Base-by-base conservation (phyloP, 1,140 invertebrate genomes). In the Temnothorax longispinosus region DNA sequence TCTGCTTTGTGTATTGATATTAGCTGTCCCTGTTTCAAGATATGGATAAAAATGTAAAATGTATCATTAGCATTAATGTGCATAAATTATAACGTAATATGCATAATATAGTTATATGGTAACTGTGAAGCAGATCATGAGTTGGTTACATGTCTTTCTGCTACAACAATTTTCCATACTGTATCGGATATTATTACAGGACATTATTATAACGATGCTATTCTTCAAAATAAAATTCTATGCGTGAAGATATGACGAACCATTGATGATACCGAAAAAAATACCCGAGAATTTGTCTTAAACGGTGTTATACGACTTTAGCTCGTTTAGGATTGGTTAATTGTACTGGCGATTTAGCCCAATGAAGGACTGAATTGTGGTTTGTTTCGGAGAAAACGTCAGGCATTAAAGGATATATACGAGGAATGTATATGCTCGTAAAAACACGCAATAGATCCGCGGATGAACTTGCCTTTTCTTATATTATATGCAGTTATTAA, bases 371-470 rank as follows among this genome's bases (percentile, higher is more conserved):
- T 41, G 27, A 78, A 78, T 78, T 78, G 74, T 21, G 50, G 35
- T 44, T 67, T 18, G 13, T 65, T 86, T 64, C 75, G 67, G 13
- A 65, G 64, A 85, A 85, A 76, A 44, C 21, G 11, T 32, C 72
- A 47, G 32, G n/a, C 56, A 52, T 47, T 44, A 71, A 76, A 85
- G 60, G 58, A 85, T 76, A 60, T 85, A 76, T 76, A 47, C 10
- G 21, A 60, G 21, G 5, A 10, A 38, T 41, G 41, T 44, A 27
- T 27, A 27, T 1, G 18, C 27, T 35, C 10, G 44, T 41, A 62
- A 84, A 60, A 27, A 58, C 50, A 41, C 15, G 11, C 18, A 50
- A 62, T 84, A 60, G n/a, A 84, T n/a, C 18, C 13, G 7, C 18
- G 13, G 44, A 56, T 50, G 18, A 41, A 44, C n/a, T n/a, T 69